A percentile compares a stretch with the other conserved stretches of the same genome.
These are phyloP conservation scores for Lacanobia oleracea DNA, from an alignment of 2,888 invertebrate species.

Conservation along the genomic window DNA sequence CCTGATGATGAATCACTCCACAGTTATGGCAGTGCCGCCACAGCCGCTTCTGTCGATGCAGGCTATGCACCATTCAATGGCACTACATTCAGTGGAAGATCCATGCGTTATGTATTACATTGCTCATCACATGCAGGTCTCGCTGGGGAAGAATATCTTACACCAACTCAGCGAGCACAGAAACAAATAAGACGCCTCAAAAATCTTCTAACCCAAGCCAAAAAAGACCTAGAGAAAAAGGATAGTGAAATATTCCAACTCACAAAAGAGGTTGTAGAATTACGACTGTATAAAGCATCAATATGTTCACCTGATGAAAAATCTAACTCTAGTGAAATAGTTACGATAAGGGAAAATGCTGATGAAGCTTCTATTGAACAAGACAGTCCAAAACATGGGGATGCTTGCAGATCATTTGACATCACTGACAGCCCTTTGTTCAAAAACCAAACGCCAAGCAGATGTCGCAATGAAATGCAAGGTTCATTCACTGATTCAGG, in stretches of 20 bases:
- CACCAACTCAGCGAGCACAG: conserved; percentile 96
- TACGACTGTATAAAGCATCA: conserved; percentile 95
- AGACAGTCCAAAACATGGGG: conserved; percentile 80
- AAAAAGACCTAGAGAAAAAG: conserved; percentile 94
- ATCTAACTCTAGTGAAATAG: conserved; percentile 94
- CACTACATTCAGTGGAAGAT: conserved; percentile 93
- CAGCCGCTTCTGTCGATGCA: conserved; percentile 95
- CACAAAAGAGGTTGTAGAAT: conserved; percentile 95
- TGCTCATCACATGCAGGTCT: conserved; percentile 95
- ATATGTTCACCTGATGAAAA: conserved; percentile 95
- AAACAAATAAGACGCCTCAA: conserved; percentile 94
- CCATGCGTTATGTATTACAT: conserved; percentile 95
- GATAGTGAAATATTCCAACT: conserved; percentile 95
- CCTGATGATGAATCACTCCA: conserved; percentile 95
- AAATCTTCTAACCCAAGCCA: conserved; percentile 93
- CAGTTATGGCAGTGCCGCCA: conserved; percentile 95
- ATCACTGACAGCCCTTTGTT: conserved; percentile 88
- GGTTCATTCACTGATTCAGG: conserved; percentile 96
- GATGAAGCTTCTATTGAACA: conserved; percentile 81
- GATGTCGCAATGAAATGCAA: conserved; percentile 92
- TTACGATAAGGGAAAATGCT: conserved; percentile 93
- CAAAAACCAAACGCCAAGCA: conserved; percentile 85
- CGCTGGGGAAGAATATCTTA: conserved; percentile 95
- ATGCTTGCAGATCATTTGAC: conserved; percentile 85
- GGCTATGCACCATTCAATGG: conserved; percentile 95